These are phyloP conservation scores for Willisornis vidua DNA, from an alignment of 2,113 vertebrate genomes.

Conservation along the genomic window DNA sequence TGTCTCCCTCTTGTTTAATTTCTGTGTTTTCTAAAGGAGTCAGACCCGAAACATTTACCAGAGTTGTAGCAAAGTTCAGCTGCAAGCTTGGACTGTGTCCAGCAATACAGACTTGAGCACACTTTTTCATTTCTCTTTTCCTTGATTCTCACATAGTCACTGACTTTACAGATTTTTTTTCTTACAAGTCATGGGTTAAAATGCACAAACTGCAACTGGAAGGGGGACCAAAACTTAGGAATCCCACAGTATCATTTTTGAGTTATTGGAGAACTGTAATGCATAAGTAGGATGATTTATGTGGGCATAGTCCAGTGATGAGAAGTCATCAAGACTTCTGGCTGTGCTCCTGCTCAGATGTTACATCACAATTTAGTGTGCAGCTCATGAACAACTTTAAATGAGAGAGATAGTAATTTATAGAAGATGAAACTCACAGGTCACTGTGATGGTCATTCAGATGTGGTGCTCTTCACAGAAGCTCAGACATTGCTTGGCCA, in stretches of 20 bases:
- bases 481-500: not conserved
- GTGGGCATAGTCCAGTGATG: rapidly evolving
- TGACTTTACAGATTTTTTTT: not conserved
- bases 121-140: not conserved
- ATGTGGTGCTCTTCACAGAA: not conserved
- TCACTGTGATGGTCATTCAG: not conserved
- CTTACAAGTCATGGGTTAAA: not conserved
- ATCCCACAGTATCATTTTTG: not conserved
- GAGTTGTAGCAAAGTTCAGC: not conserved
- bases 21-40: not conserved
- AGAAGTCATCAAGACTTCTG: not conserved
- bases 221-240: not conserved
- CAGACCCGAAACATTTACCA: not conserved
- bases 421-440: not conserved
- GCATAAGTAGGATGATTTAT: not conserved
- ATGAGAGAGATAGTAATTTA: not conserved
- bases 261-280: not conserved
- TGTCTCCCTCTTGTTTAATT: not conserved
- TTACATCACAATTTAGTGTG: not conserved
- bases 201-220: not conserved
- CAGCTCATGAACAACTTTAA: not conserved
- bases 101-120: not conserved
- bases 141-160: not conserved
- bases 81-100: not conserved
- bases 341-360: not conserved